phyloP scores from a whole-genome alignment of 2,113 vertebrate genomes.

The Todiramphus saurophagus region DNA sequence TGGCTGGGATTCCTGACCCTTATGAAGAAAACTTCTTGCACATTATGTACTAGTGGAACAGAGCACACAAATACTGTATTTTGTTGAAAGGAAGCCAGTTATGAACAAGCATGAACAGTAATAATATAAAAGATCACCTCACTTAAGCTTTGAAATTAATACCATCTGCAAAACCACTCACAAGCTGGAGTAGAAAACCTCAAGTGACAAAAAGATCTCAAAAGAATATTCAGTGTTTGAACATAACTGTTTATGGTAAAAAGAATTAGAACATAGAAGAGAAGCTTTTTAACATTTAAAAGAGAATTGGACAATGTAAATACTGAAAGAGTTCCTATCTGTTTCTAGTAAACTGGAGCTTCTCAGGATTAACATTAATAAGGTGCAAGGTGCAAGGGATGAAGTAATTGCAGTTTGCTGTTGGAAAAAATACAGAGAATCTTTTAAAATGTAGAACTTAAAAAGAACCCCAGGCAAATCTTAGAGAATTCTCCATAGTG shows the following conservation, averaged over 20 bases:
- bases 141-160: constrained; percentile 2
- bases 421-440: background rate
- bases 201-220: background rate
- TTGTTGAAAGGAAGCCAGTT: constrained; percentile 43
- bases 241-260: background rate
- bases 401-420: background rate
- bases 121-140: constrained; percentile 27
- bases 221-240: background rate
- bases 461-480: background rate
- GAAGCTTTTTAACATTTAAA: background rate
- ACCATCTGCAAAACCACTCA: constrained; percentile 27
- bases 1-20: background rate
- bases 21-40: constrained; percentile 9
- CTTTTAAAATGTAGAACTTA: background rate
- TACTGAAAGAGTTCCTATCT: background rate
- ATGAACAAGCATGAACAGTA: background rate
- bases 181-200: background rate
- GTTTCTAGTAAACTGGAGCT: background rate
- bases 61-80: background rate
- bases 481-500: background rate
- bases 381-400: background rate
- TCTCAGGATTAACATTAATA: background rate
- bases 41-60: background rate
- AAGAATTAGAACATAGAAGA: background rate
- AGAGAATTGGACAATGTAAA: background rate